Base-by-base conservation (phyloP, 2,888 invertebrate species). In the Noctua comes region DNA sequence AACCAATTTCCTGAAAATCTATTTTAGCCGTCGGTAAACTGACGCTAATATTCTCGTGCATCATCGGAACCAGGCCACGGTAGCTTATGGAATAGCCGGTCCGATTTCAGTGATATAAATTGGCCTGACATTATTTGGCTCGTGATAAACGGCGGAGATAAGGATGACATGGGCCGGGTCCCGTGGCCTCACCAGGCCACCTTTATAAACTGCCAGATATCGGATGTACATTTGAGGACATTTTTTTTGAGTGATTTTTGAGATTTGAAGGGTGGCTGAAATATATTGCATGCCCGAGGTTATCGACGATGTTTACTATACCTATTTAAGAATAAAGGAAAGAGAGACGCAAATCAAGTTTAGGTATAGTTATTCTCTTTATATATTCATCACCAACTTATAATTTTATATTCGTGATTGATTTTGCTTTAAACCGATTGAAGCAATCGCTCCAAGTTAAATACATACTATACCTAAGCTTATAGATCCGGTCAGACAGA, bases 201-300 rank as follows among this genome's bases (percentile, higher is more conserved):
- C 87, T 88, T 87, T 87, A 72, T 89, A 80, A 80, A 27, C 86
- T 84, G 88, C 69, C 85, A 85, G 76, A 83, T 78, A 80, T 80
- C 74, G 48, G 43, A 74, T 85, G 65, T 74, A 80, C 54, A 75
- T 76, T 57, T 24, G 16, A 46, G 77, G 71, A 7, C n/a, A 62
- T 40, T 82, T 73, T 31, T 84, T 31, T 64, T 62, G 16, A 11
- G n/a, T 16, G 24, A 16, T 36, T 59, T 75, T 77, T n/a, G 11
- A 46, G 40, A 48, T 77, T 77, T 36, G 16, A 11, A 5, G 4
- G 36, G 11, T 24, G 43, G 43, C 1, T 43, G 1, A 66, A 43
- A 66, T n/a, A n/a, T 43, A 40, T 62, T 62, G 18, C 21, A 16
- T 7, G 27, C 27, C 27, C 27, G 2, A 0, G 27, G 16, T 18